Base-by-base conservation (phyloP, 2,113 vertebrate genomes). In the Lipophrys pholis region DNA sequence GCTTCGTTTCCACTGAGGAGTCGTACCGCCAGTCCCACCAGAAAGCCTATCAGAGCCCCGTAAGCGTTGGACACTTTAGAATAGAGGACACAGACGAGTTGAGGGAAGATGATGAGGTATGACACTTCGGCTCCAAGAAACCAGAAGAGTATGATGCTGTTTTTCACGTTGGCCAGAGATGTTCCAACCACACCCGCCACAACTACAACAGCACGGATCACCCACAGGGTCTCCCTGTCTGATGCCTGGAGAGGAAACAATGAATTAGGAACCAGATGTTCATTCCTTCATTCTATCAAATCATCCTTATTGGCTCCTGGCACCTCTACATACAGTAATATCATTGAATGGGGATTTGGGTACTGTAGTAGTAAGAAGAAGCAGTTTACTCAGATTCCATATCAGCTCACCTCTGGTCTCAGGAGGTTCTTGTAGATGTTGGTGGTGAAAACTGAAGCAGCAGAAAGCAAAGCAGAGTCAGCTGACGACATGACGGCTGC, bases 51-150 rank as follows among this genome's bases (percentile, higher is more conserved):
- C 5, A 86, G 58, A 0, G 91, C 94, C 3, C 95, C 92, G 0
- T 94, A 95, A 9, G 73, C 67, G 11, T 95, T 95, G 0, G 92
- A 92, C 54, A 76, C 35, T 14, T 88, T 74, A 59, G 78, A 14
- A 0, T 84, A 90, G 9, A 87, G 76, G 30, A 81, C 81, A 0
- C 93, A 94, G 63, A 91, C 76, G 5, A 95, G 89, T 69, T 94
- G 94, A 5, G 94, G 91, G 59, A 95, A 93, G 11, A 94, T 69
- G 2, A 95, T 1, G 0, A 78, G 40, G 0, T 94, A 94, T 11
- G 91, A 59, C 36, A 94, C 51, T 42, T 94, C 94, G 2, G 84
- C 70, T 0, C 87, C 81, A 52, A 94, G 65, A 48, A 94, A 87
- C 92, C 92, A 93, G 14, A 95, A 81, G 17, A 89, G 41, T 0